These are phyloP conservation scores for Apostichopus leukothele DNA, from an alignment of 53 echinoderm and acorn worm genomes.

Conservation along the genomic window DNA sequence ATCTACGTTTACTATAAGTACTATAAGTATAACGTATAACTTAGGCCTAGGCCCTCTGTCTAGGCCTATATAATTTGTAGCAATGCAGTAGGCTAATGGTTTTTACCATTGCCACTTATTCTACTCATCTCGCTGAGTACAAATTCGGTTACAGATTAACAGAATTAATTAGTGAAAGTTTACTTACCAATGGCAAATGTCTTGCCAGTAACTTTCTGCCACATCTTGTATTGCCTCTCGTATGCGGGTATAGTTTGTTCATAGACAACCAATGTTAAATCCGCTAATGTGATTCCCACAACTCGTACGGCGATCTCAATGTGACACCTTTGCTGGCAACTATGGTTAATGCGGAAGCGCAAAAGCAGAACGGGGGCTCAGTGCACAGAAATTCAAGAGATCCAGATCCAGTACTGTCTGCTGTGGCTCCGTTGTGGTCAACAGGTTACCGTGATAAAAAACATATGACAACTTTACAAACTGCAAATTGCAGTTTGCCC, in stretches of 20 bases:
- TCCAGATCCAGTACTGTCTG: not conserved
- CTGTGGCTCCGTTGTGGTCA: not conserved
- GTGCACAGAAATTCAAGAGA: not conserved
- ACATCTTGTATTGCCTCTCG: not conserved
- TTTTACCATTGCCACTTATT: no score
- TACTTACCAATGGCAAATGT: constrained; percentile 22
- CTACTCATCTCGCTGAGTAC: no score
- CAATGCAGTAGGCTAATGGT: no score
- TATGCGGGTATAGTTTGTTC: not conserved
- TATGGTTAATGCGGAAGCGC: constrained; percentile 26
- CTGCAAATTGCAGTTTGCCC: not conserved
- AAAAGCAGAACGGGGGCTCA: not conserved
- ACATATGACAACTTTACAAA: not conserved
- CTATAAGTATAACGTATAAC: no score
- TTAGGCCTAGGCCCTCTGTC: no score
- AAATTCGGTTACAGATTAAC: not conserved
- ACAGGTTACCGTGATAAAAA: not conserved
- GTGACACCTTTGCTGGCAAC: not conserved
- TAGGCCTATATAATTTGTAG: no score
- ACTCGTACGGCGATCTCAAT: not conserved
- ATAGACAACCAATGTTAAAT: not conserved
- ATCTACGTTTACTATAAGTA: no score
- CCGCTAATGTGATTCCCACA: not conserved
- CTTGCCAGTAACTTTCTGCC: constrained; percentile 32
- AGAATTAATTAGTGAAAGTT: not conserved